These are phyloP conservation scores for Picathartes gymnocephalus DNA, from an alignment of 2,113 vertebrate genomes.

Conservation along the genomic window DNA sequence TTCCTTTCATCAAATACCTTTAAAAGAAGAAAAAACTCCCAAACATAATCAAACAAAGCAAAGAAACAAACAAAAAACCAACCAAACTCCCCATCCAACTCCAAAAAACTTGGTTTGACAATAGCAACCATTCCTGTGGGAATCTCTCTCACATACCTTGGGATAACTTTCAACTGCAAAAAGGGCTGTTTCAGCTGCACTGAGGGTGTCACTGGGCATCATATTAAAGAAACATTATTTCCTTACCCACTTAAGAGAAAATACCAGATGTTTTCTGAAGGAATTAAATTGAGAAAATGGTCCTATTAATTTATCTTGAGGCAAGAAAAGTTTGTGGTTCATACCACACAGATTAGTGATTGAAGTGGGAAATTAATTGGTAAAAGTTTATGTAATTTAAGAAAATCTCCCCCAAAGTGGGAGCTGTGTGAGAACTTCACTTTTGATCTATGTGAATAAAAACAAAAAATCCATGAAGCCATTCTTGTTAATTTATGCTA, in stretches of 20 bases:
- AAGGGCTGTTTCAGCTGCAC: background rate
- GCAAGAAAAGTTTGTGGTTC: background rate
- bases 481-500: conserved; percentile 39
- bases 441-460: conserved; percentile 14
- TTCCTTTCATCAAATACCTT: background rate
- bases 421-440: background rate
- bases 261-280: background rate
- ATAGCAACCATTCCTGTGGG: background rate
- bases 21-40: background rate
- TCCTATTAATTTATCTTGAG: background rate
- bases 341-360: background rate
- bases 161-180: background rate
- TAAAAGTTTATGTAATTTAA: background rate
- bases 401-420: background rate
- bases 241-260: background rate
- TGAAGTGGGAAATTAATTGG: background rate
- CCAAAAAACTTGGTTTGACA: background rate
- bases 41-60: background rate
- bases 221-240: background rate
- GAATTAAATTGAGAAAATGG: background rate
- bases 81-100: fast-evolving
- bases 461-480: background rate
- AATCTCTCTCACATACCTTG: background rate
- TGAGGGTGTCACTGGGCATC: background rate
- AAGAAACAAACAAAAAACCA: background rate